These are phyloP conservation scores for Anas bahamensis DNA, from an alignment of 2,797 vertebrate genomes.

Conservation along the genomic window DNA sequence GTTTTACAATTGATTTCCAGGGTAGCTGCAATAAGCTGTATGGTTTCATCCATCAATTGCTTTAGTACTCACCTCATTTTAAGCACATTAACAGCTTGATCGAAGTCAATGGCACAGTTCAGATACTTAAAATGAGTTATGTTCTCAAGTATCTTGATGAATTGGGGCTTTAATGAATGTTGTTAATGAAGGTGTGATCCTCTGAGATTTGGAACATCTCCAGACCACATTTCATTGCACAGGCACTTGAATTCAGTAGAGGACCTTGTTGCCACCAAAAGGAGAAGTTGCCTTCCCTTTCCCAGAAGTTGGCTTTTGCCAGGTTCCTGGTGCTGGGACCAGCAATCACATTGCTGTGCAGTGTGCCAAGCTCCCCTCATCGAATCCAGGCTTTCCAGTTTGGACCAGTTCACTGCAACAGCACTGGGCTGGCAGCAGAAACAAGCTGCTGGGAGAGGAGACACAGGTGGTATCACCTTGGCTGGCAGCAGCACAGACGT, in stretches of 20 bases:
- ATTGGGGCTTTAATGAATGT: background rate
- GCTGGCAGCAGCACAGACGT: background rate
- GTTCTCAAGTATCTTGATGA: background rate
- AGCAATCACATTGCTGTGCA: rapidly evolving
- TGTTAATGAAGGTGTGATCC: background rate
- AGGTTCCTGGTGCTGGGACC: rapidly evolving
- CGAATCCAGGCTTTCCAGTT: background rate
- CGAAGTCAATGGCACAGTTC: background rate
- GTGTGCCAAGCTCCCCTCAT: background rate
- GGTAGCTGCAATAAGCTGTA: background rate
- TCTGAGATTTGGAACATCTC: background rate
- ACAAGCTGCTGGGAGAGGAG: background rate
- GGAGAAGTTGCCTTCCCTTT: background rate
- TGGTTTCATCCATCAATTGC: background rate
- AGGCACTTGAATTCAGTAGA: background rate
- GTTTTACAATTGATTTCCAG: background rate
- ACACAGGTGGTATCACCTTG: background rate
- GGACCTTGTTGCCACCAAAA: background rate
- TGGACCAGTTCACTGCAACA: background rate
- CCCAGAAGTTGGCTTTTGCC: background rate
- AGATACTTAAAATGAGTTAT: background rate
- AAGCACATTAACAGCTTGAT: background rate
- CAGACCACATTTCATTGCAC: background rate
- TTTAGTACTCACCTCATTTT: background rate
- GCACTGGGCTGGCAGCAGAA: background rate